phyloP scores from a whole-genome alignment of 2,797 vertebrate species.

The Galago senegalensis region DNA sequence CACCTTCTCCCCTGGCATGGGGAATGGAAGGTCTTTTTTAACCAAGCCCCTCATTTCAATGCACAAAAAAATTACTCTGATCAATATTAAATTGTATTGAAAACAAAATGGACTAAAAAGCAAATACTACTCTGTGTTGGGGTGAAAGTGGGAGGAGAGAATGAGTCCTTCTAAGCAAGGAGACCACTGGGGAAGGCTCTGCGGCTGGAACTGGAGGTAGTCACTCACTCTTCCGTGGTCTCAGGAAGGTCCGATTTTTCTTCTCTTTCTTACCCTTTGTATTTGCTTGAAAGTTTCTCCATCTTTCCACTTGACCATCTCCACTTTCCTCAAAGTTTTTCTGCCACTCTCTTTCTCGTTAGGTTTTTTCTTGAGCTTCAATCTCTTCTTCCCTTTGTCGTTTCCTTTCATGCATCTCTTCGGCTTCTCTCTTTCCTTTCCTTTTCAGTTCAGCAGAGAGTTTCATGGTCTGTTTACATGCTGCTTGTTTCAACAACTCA shows the following conservation, averaged over 20 bases:
- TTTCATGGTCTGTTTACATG: too few relatives aligned
- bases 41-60: slow-evolving; percentile 86
- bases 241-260: slow-evolving; percentile 97
- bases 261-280: slow-evolving; percentile 97
- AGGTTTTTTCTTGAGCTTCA: too few relatives aligned
- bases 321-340: slow-evolving; percentile 93
- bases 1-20: slow-evolving; percentile 83
- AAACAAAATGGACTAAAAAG: slow-evolving; percentile 91
- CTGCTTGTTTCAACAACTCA: too few relatives aligned
- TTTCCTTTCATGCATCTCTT: too few relatives aligned
- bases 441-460: too few relatives aligned
- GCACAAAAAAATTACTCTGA: slow-evolving; percentile 90
- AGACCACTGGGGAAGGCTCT: slow-evolving; percentile 54
- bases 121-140: slow-evolving; percentile 89
- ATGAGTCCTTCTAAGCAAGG: slow-evolving; percentile 90
- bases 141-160: slow-evolving; percentile 73
- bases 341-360: too few relatives aligned
- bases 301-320: slow-evolving; percentile 98
- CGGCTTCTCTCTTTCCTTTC: too few relatives aligned
- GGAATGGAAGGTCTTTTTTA: slow-evolving; percentile 74
- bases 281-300: slow-evolving; percentile 98
- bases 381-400: too few relatives aligned
- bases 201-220: slow-evolving; percentile 42
- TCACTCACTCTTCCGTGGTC: slow-evolving; percentile 98
- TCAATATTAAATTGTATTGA: slow-evolving; percentile 89